Base-by-base conservation (phyloP, 2,888 invertebrate genomes). In the Subacronicta megacephala region DNA sequence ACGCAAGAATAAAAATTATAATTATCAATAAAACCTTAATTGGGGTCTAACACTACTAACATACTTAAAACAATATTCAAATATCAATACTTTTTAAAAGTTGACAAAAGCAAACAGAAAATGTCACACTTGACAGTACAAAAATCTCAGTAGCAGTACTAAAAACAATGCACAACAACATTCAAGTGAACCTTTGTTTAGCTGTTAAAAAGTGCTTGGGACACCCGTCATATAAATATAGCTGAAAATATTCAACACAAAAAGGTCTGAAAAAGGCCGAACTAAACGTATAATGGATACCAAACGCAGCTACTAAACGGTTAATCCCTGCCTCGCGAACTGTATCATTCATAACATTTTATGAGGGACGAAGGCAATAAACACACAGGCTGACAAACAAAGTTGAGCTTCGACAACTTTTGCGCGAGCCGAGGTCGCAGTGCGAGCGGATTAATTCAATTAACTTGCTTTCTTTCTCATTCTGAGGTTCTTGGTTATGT, bases 311-410 rank as follows among this genome's bases (percentile, higher is more conserved):
- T 81, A 84, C 83, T 85, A 84, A 81, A 83, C 83, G 83, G 81
- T 84, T 88, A 87, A 88, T 87, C 84, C 84, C 77, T 72, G 77
- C 72, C 55, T 80, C 76, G 75, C 78, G 75, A 82, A 82, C 84
- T 83, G 88, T 85, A 88, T 85, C 88, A 88, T 87, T 88, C 89
- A 88, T 87, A 87, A 88, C 84, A 74, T 84, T 88, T 87, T 88
- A 88, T 85, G 85, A 88, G 83, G 82, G 83, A 81, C 80, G 74
- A 66, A 69, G 75, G 82, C 81, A 83, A 81, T 85, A 88, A 87
- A 87, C 85, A 83, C 83, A 81, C 78, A 62, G 74, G 43, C 80
- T 82, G 80, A 85, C 83, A 84, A 84, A 82, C 84, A 83, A 85
- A 82, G 74, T 85, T 80, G 71, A 75, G 77, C 75, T 83, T 84